A percentile compares a stretch with the other conserved stretches of the same genome.
Evolutionary conservation across 2,797 vertebrate species (phyloP).

Genomic region (Gallinago solitaria): DNA sequence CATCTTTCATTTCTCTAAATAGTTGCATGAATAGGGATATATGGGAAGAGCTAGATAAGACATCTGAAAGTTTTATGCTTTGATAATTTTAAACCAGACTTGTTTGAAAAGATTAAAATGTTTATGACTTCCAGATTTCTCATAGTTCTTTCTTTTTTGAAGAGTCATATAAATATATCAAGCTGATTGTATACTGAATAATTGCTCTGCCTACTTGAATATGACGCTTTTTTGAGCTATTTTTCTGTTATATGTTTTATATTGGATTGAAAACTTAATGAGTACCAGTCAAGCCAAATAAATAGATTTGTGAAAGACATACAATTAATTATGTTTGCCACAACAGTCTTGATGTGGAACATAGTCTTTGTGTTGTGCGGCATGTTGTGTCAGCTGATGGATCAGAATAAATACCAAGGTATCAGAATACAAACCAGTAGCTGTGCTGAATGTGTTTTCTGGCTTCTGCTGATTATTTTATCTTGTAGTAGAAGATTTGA

Average conservation of each 20-base stretch:
- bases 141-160: background rate
- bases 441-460: background rate
- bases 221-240: background rate
- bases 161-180: background rate
- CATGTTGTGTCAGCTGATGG: background rate
- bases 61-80: background rate
- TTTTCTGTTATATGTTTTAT: background rate
- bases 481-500: background rate
- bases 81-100: background rate
- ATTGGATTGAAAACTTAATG: background rate
- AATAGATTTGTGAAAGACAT: background rate
- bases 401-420: background rate
- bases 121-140: background rate
- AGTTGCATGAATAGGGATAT: background rate
- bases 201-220: background rate
- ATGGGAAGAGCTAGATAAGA: background rate
- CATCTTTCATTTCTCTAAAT: background rate
- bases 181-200: background rate
- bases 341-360: background rate
- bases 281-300: background rate
- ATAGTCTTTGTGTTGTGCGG: background rate
- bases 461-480: background rate
- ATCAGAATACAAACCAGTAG: background rate
- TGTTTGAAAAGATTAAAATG: background rate
- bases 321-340: background rate